phyloP scores from a whole-genome alignment of 2,113 vertebrate genomes.

The Raja brachyura region DNA sequence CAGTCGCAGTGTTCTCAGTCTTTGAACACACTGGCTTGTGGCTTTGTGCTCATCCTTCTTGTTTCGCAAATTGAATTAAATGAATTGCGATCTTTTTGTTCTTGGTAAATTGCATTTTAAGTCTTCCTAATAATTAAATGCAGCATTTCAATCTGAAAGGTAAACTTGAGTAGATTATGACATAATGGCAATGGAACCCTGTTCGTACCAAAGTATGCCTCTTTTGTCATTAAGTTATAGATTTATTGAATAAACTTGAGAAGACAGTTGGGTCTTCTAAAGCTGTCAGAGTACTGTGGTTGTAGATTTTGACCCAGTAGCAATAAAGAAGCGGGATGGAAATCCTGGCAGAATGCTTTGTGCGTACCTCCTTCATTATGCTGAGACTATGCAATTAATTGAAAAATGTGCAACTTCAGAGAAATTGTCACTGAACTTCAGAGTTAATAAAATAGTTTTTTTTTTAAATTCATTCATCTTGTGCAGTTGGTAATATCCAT shows the following conservation, averaged over 20 bases:
- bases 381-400: background rate
- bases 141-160: background rate
- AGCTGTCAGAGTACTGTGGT: background rate
- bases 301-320: background rate
- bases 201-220: background rate
- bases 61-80: background rate
- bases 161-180: background rate
- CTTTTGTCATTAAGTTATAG: no score
- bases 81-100: background rate
- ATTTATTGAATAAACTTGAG: background rate
- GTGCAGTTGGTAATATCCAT: no score
- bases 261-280: background rate
- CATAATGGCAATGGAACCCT: background rate
- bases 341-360: background rate
- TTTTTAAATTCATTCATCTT: no score
- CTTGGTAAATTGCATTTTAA: background rate
- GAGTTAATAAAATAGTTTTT: background rate
- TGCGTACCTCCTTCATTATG: background rate
- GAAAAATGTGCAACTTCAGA: background rate
- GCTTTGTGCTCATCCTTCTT: no score
- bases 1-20: no score
- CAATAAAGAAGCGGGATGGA: background rate
- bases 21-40: no score
- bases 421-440: background rate
- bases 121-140: background rate